A percentile compares a stretch with the other conserved stretches of the same genome.
Conservation (phyloP, 1,140 invertebrate genomes). For the Nixonia krombeini region DNA sequence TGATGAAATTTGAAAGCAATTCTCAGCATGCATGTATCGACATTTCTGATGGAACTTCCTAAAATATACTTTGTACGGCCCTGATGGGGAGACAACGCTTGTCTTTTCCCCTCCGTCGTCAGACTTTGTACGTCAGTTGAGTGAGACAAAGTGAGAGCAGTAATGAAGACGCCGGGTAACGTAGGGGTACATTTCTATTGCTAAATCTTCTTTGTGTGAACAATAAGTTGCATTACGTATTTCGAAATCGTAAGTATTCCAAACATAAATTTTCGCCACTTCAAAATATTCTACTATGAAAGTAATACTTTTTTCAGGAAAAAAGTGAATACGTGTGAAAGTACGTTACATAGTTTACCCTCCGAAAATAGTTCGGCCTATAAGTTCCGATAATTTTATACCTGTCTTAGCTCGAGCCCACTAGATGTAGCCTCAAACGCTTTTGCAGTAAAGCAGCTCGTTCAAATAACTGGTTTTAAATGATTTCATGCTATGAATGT, state of each 20-base stretch:
- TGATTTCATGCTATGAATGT: not conserved
- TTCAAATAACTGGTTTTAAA: conserved; percentile 1
- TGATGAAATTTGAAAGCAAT: not conserved
- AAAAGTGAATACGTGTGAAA: too few relatives aligned
- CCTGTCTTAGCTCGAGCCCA: not conserved
- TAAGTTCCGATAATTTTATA: not conserved
- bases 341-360: too few relatives aligned
- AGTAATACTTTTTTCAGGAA: not conserved
- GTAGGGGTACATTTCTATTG: conserved; percentile 20
- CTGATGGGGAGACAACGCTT: conserved; percentile 35
- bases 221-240: not conserved
- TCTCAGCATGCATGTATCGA: not conserved
- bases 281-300: not conserved
- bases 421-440: not conserved
- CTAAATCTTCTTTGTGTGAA: not conserved
- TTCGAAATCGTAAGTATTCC: not conserved
- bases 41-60: not conserved
- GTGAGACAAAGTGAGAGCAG: conserved; percentile 10
- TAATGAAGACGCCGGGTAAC: conserved; percentile 14
- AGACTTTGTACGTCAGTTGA: conserved; percentile 23
- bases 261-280: not conserved
- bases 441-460: not conserved
- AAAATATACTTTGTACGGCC: conserved; percentile 20
- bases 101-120: conserved; percentile 31
- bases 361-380: not conserved